These are phyloP conservation scores for Drosophila limbata DNA, from an alignment of 2,888 invertebrate species.

Conservation along the genomic window DNA sequence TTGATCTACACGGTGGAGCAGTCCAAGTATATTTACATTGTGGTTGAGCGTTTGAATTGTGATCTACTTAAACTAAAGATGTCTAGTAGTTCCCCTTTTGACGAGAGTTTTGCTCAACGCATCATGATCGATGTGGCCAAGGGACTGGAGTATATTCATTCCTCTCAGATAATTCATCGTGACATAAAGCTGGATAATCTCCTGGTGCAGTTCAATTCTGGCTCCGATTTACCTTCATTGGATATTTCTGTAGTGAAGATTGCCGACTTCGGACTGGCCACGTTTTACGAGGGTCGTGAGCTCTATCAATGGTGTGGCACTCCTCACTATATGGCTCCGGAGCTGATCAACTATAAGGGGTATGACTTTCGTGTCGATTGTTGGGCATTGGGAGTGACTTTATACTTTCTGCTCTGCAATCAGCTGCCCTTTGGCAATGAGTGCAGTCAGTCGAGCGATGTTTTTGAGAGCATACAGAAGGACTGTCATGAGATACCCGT, in stretches of 20 bases:
- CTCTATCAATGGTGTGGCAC: constrained; percentile 36
- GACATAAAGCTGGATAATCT: constrained; percentile 46
- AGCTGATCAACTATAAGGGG: constrained; percentile 22
- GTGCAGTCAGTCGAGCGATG: rapidly evolving
- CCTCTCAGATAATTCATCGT: constrained; percentile 36
- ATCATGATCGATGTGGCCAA: constrained; percentile 16
- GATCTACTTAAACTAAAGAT: constrained; percentile 18
- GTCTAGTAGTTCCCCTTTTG: not conserved
- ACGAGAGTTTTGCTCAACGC: constrained; percentile 3
- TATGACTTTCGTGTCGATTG: constrained; percentile 39
- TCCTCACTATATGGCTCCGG: constrained; percentile 42
- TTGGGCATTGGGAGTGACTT: constrained; percentile 40
- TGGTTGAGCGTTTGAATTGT: constrained; percentile 24
- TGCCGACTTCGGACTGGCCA: constrained; percentile 43
- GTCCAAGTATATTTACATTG: constrained; percentile 14
- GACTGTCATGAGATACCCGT: not conserved
- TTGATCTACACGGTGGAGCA: constrained; percentile 39
- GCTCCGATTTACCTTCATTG: rapidly evolving
- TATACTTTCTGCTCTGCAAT: constrained; percentile 26
- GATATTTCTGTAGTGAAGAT: constrained; percentile 28
- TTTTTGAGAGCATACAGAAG: not conserved
- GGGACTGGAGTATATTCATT: constrained; percentile 34
- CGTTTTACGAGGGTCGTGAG: constrained; percentile 10
- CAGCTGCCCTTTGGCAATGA: constrained; percentile 24
- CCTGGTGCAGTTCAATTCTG: constrained; percentile 5